Conservation (phyloP, 2,113 vertebrate species). For the Okapia johnstoni region DNA sequence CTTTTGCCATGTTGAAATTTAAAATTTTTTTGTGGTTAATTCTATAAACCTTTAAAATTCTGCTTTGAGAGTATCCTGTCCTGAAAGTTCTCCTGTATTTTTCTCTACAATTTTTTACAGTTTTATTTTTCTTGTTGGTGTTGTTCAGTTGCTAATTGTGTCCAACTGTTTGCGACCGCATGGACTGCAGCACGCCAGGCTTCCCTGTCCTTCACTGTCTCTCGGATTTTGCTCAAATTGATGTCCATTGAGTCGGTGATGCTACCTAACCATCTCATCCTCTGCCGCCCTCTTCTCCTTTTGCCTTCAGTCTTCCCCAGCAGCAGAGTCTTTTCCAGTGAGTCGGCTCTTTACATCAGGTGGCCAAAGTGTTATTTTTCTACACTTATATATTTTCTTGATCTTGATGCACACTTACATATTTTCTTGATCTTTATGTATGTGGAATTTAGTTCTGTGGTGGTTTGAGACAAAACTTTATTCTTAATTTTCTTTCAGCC, state of each 20-base stretch:
- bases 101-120: neutral
- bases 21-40: neutral
- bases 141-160: neutral
- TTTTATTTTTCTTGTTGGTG: neutral
- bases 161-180: neutral
- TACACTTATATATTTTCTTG: neutral
- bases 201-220: neutral
- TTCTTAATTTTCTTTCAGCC: neutral
- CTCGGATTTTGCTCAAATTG: neutral
- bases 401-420: neutral
- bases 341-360: neutral
- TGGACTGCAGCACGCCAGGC: neutral
- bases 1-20: neutral
- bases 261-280: neutral
- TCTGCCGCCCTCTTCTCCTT: neutral
- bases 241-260: neutral
- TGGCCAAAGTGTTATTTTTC: neutral
- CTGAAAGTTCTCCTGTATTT: neutral
- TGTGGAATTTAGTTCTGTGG: neutral
- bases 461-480: neutral
- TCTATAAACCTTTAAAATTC: neutral
- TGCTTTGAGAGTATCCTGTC: neutral
- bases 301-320: neutral
- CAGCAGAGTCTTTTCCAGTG: neutral
- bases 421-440: neutral